Base-by-base conservation (phyloP, 2,113 vertebrate species). In the Eclectus roratus region DNA sequence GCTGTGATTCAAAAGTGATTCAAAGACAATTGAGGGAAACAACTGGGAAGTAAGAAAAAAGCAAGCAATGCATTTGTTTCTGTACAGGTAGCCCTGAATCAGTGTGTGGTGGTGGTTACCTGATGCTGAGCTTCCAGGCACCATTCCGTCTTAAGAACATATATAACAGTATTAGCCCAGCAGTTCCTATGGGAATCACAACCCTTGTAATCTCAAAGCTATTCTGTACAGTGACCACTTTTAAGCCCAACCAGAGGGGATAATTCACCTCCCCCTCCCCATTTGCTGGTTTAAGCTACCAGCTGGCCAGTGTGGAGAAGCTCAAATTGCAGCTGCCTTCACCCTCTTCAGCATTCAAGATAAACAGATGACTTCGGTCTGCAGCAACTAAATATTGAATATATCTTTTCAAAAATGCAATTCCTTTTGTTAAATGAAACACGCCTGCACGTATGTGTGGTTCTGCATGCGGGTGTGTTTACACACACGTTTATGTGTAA, bases 271-370 rank as follows among this genome's bases (percentile, higher is more conserved):
- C 85, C 85, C 72, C 50, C 71, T 93, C 80, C 63, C 43, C 16
- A 44, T 37, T 41, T 60, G 61, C 77, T 89, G 90, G 47, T 69
- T 47, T 93, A 74, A 94, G 86, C 85, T 84, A 74, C 64, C 83
- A 93, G 90, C 82, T 95, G 96, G 90, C 72, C 77, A 66, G 74
- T 27, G 71, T 66, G 91, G 80, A 78, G 82, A 56, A 89, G 71
- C 82, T 94, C 88, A 91, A 76, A 81, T 90, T 92, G 88, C 88
- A 96, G 88, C 82, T 97, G 92, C 93, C 69, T 91, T 92, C 71
- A 53, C 69, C 31, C 80, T 90, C 72, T 74, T 86, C 74, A 92
- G 94, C 72, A 69, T 74, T 79, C 61, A 71, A 87, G 88, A 92
- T 74, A 88, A 94, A 93, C 69, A 89, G 64, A 93, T 80, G 43